These are phyloP conservation scores for Troides aeacus DNA, from an alignment of 2,888 invertebrate species.

Conservation along the genomic window DNA sequence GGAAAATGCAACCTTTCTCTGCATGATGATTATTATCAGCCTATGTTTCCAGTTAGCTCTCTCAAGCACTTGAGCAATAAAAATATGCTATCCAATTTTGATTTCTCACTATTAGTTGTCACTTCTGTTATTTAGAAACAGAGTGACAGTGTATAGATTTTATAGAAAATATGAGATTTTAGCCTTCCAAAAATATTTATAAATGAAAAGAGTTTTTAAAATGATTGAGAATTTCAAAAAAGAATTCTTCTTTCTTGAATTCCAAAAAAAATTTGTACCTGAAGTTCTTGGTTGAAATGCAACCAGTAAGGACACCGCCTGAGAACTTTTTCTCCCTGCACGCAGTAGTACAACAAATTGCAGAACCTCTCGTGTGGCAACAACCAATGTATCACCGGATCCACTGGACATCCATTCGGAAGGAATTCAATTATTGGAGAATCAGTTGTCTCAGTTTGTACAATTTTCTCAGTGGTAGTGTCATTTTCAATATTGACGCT, in stretches of 20 bases:
- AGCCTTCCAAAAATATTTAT: too few species aligned
- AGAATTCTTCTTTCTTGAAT: neutral
- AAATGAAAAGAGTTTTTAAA: neutral
- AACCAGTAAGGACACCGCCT: slow-evolving; percentile 45
- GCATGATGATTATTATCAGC: too few species aligned
- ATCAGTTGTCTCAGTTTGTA: slow-evolving; percentile 8
- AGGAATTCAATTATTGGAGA: slow-evolving; percentile 14
- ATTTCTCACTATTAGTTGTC: too few species aligned
- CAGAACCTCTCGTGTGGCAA: slow-evolving; percentile 55
- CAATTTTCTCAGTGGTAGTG: neutral
- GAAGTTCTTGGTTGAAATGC: slow-evolving; percentile 57
- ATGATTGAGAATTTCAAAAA: neutral
- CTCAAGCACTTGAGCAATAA: too few species aligned
- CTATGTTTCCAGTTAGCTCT: too few species aligned
- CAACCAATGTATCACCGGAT: slow-evolving; percentile 59
- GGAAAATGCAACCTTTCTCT: too few species aligned
- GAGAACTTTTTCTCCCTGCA: slow-evolving; percentile 52
- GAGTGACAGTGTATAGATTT: too few species aligned
- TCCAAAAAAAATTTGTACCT: slow-evolving; percentile 41
- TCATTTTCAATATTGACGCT: neutral
- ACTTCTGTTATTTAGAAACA: too few species aligned
- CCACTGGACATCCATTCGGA: slow-evolving; percentile 54
- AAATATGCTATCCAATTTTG: too few species aligned
- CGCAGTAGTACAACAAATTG: slow-evolving; percentile 63
- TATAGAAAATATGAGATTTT: too few species aligned